These are phyloP conservation scores for Sander vitreus DNA, from an alignment of 2,113 vertebrate genomes.

Conservation along the genomic window DNA sequence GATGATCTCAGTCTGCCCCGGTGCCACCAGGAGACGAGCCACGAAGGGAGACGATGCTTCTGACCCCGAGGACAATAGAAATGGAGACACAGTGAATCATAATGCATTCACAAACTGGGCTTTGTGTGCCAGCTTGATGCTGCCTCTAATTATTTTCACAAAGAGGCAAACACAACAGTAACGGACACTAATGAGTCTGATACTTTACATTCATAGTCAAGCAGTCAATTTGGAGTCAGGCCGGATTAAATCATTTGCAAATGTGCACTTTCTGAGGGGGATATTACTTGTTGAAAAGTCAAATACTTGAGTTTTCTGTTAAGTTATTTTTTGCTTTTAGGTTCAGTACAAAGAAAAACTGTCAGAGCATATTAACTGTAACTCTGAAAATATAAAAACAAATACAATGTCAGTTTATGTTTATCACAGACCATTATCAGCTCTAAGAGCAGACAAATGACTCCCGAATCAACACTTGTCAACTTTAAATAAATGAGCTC, in stretches of 20 bases:
- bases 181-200: slow-evolving; percentile 2
- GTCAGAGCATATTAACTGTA: not conserved
- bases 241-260: not conserved
- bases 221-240: not conserved
- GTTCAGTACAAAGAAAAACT: not conserved
- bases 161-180: not conserved
- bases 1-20: not conserved
- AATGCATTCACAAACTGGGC: slow-evolving; percentile 3
- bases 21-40: slow-evolving; percentile 38
- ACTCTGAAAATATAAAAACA: not conserved
- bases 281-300: not conserved
- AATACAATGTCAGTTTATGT: not conserved
- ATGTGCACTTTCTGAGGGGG: not conserved
- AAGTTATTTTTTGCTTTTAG: not conserved
- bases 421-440: not conserved
- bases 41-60: not conserved
- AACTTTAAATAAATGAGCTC: not conserved
- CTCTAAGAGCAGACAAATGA: not conserved
- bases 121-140: slow-evolving; percentile 14
- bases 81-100: not conserved
- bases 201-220: not conserved
- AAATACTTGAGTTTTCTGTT: not conserved
- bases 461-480: not conserved
- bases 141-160: not conserved
- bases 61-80: slow-evolving; percentile 3